phyloP scores from a whole-genome alignment of 1,140 invertebrate genomes.

The Listronotus oregonensis region DNA sequence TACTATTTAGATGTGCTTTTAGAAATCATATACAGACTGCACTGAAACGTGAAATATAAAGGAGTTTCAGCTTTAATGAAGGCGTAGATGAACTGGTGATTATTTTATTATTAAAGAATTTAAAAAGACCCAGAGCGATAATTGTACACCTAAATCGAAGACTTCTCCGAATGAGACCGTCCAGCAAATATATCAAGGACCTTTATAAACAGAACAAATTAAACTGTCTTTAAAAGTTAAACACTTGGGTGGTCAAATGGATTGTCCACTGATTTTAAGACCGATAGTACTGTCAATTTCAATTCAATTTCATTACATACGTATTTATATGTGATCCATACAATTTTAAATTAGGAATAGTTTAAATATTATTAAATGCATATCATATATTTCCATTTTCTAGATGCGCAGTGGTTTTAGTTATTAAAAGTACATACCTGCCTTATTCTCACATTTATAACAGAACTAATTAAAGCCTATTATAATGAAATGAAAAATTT shows the following conservation, averaged over 20 bases:
- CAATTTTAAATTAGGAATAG: not conserved
- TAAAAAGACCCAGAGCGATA: conserved; percentile 91
- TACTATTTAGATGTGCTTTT: conserved; percentile 98
- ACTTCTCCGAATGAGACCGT: conserved; percentile 95
- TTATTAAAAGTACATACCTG: too few relatives aligned
- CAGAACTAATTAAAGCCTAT: too few relatives aligned
- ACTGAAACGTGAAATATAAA: conserved; percentile 83
- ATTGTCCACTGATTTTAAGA: conserved; percentile 86
- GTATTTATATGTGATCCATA: not conserved
- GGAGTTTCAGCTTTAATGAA: conserved; percentile 95
- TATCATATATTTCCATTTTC: too few relatives aligned
- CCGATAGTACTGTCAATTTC: conserved; percentile 86
- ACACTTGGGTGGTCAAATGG: conserved; percentile 97
- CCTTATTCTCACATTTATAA: too few relatives aligned
- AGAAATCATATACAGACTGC: conserved; percentile 92
- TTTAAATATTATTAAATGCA: too few relatives aligned
- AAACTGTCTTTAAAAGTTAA: conserved; percentile 88
- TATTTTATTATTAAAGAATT: conserved; percentile 87
- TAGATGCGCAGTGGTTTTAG: too few relatives aligned
- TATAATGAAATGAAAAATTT: too few relatives aligned
- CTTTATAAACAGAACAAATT: conserved; percentile 83
- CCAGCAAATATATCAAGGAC: conserved; percentile 94
- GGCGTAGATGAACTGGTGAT: conserved; percentile 96
- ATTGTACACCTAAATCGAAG: conserved; percentile 96
- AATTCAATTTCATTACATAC: conserved; percentile 46